phyloP scores from a whole-genome alignment of 2,797 vertebrate genomes.

The Apogon talboti region DNA sequence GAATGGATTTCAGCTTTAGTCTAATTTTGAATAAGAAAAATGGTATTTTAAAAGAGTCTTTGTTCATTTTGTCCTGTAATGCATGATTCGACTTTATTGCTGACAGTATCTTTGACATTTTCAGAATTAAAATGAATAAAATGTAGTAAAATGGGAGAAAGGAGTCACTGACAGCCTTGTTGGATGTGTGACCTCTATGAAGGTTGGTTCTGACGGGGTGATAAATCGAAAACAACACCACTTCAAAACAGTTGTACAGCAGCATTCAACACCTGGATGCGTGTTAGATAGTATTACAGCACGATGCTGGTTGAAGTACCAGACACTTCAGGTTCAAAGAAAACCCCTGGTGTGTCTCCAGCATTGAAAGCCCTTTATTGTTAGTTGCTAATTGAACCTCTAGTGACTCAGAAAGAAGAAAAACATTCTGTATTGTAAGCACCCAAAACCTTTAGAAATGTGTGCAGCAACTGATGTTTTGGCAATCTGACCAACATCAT shows the following conservation, averaged over 20 bases:
- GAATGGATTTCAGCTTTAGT: too few species aligned
- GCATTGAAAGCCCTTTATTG: slow-evolving; percentile 46
- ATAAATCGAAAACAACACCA: slow-evolving; percentile 15
- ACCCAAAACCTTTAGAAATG: slow-evolving; percentile 28
- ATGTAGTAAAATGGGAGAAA: neutral
- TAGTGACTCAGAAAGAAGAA: slow-evolving; percentile 42
- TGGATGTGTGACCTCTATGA: too few species aligned
- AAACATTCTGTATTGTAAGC: slow-evolving; percentile 29
- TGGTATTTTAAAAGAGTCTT: neutral
- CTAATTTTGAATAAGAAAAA: neutral
- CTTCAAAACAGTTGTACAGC: slow-evolving; percentile 5
- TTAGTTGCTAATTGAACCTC: slow-evolving; percentile 64
- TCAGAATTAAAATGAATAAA: neutral
- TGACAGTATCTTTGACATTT: neutral
- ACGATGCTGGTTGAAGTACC: neutral
- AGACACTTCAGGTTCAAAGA: slow-evolving; percentile 44
- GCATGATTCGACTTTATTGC: neutral
- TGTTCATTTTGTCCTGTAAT: neutral
- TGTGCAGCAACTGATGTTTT: slow-evolving; percentile 5
- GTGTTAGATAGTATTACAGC: neutral
- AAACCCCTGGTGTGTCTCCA: slow-evolving; percentile 35
- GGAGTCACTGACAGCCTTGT: too few species aligned
- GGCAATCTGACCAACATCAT: slow-evolving; percentile 3
- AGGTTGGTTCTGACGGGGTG: neutral
- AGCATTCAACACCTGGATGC: neutral